Evolutionary conservation across 2,888 invertebrate genomes (phyloP), one percentile per base, ranked within the genome.

Genomic region (Drosophila prolongata): DNA sequence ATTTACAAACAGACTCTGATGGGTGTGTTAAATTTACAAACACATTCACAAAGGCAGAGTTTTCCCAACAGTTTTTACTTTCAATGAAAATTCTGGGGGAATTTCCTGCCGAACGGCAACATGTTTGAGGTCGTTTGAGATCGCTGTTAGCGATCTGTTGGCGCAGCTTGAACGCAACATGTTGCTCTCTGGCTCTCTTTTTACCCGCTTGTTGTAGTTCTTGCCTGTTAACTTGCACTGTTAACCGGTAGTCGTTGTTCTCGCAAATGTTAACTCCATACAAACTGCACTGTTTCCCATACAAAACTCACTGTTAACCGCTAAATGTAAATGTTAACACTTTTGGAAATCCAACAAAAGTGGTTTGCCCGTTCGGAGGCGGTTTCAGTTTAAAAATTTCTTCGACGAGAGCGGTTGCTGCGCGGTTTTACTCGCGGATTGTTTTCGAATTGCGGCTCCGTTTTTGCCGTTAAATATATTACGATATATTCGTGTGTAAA

Each of bases 11-110:
- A 37, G 10, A 46, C 10, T 46, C 11, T 8, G 24, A 57, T 42
- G n/a, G 46, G 27, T 46, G 46, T 30, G 27, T 14, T 75, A 80
- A 80, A 86, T 76, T 75, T 78, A 83, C 87, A 78, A 43, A 54
- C 30, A 37, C 14, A 57, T 14, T 5, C 11, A n/a, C 30, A 6
- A 19, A 55, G n/a, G 46, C 13, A 19, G 43, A 27, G 50, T 49
- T 49, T 47, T 49, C 16, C 49, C 11, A 6, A 38, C 16, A 14
- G 30, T 24, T 14, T 30, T 40, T 58, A 40, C 38, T 40, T 54
- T 9, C 44, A 72, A 61, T 49, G n/a, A 8, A n/a, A 10, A 19
- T 14, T 34, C 9, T 16, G 2, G 9, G 14, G 35, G 47, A 16
- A 11, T 49, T 55, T 58, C 38, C 11, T 13, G 16, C 37, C 11